Evolutionary conservation across 2,797 vertebrate genomes (phyloP), one percentile per base, ranked within the genome.

Genomic region (Takifugu ocellatus): DNA sequence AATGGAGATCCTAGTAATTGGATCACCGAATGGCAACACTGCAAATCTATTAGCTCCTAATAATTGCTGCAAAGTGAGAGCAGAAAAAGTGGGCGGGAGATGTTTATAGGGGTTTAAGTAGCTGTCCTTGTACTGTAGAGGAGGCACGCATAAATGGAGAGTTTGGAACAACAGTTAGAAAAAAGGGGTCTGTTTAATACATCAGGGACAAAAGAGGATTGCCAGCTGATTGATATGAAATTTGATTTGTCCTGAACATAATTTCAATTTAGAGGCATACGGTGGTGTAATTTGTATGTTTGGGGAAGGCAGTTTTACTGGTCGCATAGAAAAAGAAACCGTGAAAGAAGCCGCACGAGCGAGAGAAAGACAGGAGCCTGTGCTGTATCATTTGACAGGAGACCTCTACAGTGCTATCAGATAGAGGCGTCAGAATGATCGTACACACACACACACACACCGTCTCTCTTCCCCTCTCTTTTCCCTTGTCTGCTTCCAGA

Each of bases 361-460:
- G 78, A 79, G 84, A 63, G 90, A 87, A 87, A 78, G 85, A 84
- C 86, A 77, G 69, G 75, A 89, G 87, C 90, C 93, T 95, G 94
- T 84, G 90, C 84, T 91, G 78, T 82, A 92, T 97, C 94, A 93
- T 93, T 93, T 94, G 90, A 93, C 94, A 94, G 90, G 88, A 75
- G 83, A 84, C 83, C 93, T 93, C 91, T 91, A 87, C 84, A 83
- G 74, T 63, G 83, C 90, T 94, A 96, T 97, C 94, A 94, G 92
- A 93, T 91, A 56, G 68, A 92, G 92, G 92, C 87, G 80, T 56
- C 90, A 88, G 74, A 92, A 87, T 89, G 92, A 94, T 92, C 89
- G 90, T 87, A 45, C 43, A 65, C 44, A 67, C 65, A 88, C 87
- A 85, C 81, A 47, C 71, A 84, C 62, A 55, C 61, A 84, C 86